A percentile compares a stretch with the other conserved stretches of the same genome.
These are phyloP conservation scores for Hypomecis atomaria DNA, from an alignment of 2,888 invertebrate genomes.

Conservation along the genomic window DNA sequence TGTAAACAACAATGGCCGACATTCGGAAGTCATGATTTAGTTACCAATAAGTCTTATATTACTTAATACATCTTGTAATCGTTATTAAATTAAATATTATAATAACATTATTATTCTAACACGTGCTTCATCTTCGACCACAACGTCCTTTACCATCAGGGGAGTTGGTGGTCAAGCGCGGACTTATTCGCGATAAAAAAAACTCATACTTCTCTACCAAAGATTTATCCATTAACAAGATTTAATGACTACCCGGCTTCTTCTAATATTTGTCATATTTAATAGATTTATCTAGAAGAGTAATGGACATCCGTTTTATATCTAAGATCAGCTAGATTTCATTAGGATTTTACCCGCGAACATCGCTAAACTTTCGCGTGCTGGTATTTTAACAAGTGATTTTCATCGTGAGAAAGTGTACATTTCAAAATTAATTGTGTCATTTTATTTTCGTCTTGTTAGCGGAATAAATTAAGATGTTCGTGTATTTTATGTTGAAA, in stretches of 20 bases:
- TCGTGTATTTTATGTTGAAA: not conserved
- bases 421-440: slow-evolving; percentile 6
- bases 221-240: too few species aligned
- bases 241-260: not conserved
- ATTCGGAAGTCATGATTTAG: too few species aligned
- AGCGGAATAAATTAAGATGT: slow-evolving; percentile 12
- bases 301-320: slow-evolving; percentile 30
- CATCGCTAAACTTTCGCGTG: slow-evolving; percentile 48
- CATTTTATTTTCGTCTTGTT: not conserved
- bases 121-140: too few species aligned
- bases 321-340: slow-evolving; percentile 46
- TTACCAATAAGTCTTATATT: too few species aligned
- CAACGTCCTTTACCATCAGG: too few species aligned
- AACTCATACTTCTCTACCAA: not conserved
- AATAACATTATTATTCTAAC: too few species aligned
- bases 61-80: too few species aligned
- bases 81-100: too few species aligned
- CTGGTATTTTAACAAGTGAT: slow-evolving; percentile 28
- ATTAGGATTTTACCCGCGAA: slow-evolving; percentile 49
- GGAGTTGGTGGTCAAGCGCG: too few species aligned
- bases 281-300: slow-evolving; percentile 13
- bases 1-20: too few species aligned
- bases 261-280: slow-evolving; percentile 15
- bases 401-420: slow-evolving; percentile 22
- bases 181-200: too few species aligned